These are phyloP conservation scores for Drosophila arawakana DNA, from an alignment of 1,140 invertebrate species.

Conservation along the genomic window DNA sequence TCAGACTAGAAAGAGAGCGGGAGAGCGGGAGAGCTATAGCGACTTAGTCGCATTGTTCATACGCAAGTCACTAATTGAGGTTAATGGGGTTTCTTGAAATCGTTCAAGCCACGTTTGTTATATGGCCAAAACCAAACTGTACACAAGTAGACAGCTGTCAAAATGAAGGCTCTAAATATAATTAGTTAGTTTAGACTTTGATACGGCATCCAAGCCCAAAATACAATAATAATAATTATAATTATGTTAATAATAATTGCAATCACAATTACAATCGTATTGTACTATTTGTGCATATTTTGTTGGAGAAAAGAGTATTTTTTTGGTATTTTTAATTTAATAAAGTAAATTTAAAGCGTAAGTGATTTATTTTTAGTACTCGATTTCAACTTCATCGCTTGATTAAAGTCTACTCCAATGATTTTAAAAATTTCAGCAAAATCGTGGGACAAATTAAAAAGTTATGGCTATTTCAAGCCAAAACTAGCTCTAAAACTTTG, in stretches of 20 bases:
- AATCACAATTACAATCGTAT: constrained; percentile 21
- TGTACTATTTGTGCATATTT: constrained; percentile 25
- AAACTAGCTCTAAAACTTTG: background rate
- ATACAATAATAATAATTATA: constrained; percentile 29
- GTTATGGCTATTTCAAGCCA: background rate
- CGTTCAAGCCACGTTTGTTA: constrained; percentile 59
- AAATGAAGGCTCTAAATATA: constrained; percentile 16
- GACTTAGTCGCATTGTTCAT: constrained; percentile 49
- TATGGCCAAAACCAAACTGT: constrained; percentile 8
- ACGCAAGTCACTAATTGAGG: constrained; percentile 82
- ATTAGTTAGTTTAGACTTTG: constrained; percentile 53
- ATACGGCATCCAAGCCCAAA: constrained; percentile 23
- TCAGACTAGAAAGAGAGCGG: constrained; percentile 8
- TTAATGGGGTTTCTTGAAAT: constrained; percentile 82
- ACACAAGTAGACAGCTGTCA: background rate
- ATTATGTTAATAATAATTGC: constrained; percentile 22
- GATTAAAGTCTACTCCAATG: background rate
- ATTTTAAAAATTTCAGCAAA: background rate
- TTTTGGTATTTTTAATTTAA: background rate
- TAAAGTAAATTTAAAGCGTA: background rate
- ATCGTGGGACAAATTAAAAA: background rate
- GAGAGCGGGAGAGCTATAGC: background rate
- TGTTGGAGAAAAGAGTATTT: background rate
- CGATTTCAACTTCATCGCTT: too few species aligned
- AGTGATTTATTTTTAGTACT: background rate